Evolutionary conservation across 2,797 vertebrate genomes (phyloP).

Genomic region (Spea hammondii): DNA sequence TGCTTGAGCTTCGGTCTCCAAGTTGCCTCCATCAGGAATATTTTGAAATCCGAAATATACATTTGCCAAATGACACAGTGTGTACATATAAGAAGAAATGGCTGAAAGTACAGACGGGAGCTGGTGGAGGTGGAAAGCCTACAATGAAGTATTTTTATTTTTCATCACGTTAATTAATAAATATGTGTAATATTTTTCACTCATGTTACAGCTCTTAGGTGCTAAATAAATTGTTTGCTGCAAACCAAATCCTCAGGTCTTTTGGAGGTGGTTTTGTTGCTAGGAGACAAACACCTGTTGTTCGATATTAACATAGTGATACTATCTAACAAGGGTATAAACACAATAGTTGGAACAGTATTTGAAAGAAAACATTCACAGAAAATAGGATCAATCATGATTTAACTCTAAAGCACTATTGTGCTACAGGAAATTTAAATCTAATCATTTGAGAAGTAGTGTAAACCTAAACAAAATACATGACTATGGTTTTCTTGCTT

Average conservation of each 20-base stretch:
- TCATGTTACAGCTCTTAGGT: background rate
- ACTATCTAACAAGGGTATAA: background rate
- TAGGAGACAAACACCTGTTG: constrained; percentile 14
- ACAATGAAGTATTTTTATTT: background rate
- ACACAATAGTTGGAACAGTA: background rate
- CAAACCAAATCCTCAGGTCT: background rate
- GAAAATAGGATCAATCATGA: too few species aligned
- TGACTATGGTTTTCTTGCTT: too few species aligned
- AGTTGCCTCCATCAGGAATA: too few species aligned
- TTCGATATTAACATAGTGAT: constrained; percentile 17
- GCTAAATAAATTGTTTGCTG: background rate
- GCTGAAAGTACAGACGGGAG: background rate
- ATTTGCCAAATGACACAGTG: background rate
- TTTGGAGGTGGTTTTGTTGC: constrained; percentile 14
- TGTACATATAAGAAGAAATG: constrained; percentile 12
- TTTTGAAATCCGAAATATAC: too few species aligned
- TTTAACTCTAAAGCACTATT: too few species aligned
- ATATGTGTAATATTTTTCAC: constrained; percentile 7
- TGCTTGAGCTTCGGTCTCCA: too few species aligned
- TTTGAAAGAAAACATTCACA: background rate
- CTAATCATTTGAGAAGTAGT: too few species aligned
- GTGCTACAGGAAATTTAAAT: too few species aligned
- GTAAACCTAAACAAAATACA: too few species aligned
- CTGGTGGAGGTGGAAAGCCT: background rate
- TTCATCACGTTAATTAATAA: constrained; percentile 1